Percentiles rank a stretch among this genome's conserved stretches.
Evolutionary conservation across 2,113 vertebrate genomes (phyloP).

Genomic region (Diphyllodes magnificus): DNA sequence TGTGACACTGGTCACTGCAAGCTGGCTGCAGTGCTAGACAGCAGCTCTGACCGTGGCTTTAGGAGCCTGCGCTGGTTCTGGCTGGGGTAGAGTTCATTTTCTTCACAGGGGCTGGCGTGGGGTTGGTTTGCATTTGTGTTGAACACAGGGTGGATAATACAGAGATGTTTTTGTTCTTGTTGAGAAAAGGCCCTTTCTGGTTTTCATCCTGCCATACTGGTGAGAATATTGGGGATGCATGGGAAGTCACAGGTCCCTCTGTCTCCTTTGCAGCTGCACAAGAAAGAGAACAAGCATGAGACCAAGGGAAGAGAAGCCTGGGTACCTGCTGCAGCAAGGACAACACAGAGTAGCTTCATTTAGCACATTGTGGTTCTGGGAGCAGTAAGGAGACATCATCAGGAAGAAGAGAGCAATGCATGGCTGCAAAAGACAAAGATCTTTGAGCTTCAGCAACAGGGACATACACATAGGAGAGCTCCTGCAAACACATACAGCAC

Average conservation of each 20-base stretch:
- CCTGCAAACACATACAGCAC: neutral
- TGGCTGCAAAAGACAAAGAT: neutral
- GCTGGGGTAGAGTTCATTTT: neutral
- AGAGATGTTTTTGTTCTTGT: neutral
- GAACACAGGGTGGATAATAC: neutral
- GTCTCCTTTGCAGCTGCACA: neutral
- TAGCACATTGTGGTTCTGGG: neutral
- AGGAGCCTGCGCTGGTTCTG: neutral
- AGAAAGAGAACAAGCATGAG: neutral
- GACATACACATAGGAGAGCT: neutral
- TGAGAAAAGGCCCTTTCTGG: neutral
- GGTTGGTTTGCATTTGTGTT: neutral
- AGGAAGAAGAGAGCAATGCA: neutral
- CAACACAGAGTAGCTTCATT: neutral
- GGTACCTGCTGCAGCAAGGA: neutral
- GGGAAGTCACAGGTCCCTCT: neutral
- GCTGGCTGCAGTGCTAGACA: neutral
- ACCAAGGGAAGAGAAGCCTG: neutral
- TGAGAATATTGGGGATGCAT: neutral
- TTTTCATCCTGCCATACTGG: neutral
- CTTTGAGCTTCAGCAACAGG: neutral
- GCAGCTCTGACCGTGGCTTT: neutral
- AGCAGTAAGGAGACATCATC: neutral
- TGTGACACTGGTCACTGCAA: accelerated
- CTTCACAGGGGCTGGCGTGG: neutral